Evolutionary conservation across 2,888 invertebrate species (phyloP), one percentile per base, ranked within the genome.

Genomic region (Eristalis tenax): DNA sequence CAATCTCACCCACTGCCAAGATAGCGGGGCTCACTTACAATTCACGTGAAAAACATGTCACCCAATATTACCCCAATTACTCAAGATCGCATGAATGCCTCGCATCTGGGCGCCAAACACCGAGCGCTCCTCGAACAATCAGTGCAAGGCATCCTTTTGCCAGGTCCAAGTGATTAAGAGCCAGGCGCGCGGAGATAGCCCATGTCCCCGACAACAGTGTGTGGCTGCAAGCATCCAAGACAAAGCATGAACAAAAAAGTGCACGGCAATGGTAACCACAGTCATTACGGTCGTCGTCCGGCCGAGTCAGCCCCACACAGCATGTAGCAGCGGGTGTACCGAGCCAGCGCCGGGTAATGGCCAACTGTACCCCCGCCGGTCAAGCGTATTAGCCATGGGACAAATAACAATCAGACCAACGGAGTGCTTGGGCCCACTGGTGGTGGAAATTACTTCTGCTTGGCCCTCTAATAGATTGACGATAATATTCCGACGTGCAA

Each of bases 361-460:
- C 23, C 59, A 73, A 82, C 50, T 50, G 63, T 78, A 78, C 82
- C 85, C 82, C 85, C 85, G 69, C 69, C 22, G 85, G 82, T 82
- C 85, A 73, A 82, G 82, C 83, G 82, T 83, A 86, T 83, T 83
- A 86, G 85, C 85, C 83, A 82, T 74, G 85, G 77, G 85, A 82
- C 85, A 86, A 86, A 86, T 83, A 86, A 86, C 85, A 86, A 86
- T 86, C 85, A 85, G 85, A 73, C 76, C 82, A 77, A 68, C 75
- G 66, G 73, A 22, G 71, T 73, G 65, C n/a, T 61, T 65, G 61
- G n/a, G 43, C 32, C 26, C 66, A 43, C 10, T 35, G 38, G 8
- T 61, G 71, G 76, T 66, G 84, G 81, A 84, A 81, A 84, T 76
- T 71, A 81, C 76, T 81, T 80, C 56, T 38, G 68, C 68, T 57